These are phyloP conservation scores for Poeciliopsis gracilis DNA, from an alignment of 2,797 vertebrate genomes.

Conservation along the genomic window DNA sequence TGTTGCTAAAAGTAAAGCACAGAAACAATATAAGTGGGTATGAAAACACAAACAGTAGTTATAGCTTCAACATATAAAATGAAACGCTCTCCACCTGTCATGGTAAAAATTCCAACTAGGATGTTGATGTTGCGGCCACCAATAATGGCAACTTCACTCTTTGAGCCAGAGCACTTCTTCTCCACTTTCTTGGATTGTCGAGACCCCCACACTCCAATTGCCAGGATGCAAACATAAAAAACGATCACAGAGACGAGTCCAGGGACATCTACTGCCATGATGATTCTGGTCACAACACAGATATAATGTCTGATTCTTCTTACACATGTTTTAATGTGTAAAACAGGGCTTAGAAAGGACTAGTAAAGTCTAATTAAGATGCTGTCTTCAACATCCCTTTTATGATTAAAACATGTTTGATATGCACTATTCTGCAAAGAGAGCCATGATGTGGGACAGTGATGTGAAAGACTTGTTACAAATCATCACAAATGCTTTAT, in stretches of 20 bases:
- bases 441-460: too few relatives aligned
- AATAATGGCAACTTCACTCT: constrained; percentile 67
- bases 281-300: constrained; percentile 35
- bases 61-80: neutral
- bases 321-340: neutral
- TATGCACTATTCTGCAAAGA: too few relatives aligned
- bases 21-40: constrained; percentile 6
- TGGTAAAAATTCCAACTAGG: constrained; percentile 72
- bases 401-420: too few relatives aligned
- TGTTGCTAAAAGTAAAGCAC: constrained; percentile 68
- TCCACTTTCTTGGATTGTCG: constrained; percentile 66
- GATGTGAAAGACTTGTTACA: too few relatives aligned
- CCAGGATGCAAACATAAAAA: constrained; percentile 65
- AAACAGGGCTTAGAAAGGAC: too few relatives aligned
- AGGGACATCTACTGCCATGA: constrained; percentile 58
- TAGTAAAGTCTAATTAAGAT: too few relatives aligned
- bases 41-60: neutral
- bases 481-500: too few relatives aligned
- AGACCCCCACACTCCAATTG: constrained; percentile 67
- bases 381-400: too few relatives aligned
- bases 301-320: neutral
- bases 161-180: constrained; percentile 48
- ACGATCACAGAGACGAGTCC: constrained; percentile 50
- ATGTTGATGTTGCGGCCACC: constrained; percentile 67
- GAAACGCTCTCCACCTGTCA: constrained; percentile 57